These are phyloP conservation scores for Thaumatotibia leucotreta DNA, from an alignment of 1,140 invertebrate species.

Conservation along the genomic window DNA sequence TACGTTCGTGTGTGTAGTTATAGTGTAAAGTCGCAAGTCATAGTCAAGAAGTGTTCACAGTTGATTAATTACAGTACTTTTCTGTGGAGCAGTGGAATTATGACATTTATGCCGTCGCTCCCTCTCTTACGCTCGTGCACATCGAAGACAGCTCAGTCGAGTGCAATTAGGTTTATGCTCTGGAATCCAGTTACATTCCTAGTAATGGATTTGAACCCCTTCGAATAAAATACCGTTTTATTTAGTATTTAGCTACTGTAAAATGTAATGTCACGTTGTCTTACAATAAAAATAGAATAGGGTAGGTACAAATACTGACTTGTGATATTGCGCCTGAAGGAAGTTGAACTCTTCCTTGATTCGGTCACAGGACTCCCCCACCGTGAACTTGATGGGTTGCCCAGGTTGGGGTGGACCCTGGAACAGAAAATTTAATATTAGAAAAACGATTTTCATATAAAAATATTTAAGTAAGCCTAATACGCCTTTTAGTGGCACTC, in stretches of 20 bases:
- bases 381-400: conserved; percentile 94
- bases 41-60: neutral
- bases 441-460: neutral
- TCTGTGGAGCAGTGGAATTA: neutral
- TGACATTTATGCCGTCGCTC: neutral
- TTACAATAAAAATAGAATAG: no score
- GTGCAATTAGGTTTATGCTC: neutral
- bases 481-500: neutral
- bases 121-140: neutral
- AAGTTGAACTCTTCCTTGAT: conserved; percentile 99
- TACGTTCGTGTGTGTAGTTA: neutral
- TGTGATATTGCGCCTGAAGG: conserved; percentile 98
- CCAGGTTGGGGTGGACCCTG: conserved; percentile 91
- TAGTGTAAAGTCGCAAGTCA: neutral
- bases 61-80: neutral
- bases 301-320: conserved; percentile 84
- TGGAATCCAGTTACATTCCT: neutral
- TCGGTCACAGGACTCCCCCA: conserved; percentile 93
- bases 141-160: neutral
- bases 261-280: neutral
- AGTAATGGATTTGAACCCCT: neutral
- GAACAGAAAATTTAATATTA: conserved; percentile 54
- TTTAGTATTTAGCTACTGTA: no score
- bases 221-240: no score
- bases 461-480: neutral